Base-by-base conservation (phyloP, 2,888 invertebrate genomes). In the Melanargia galathea region DNA sequence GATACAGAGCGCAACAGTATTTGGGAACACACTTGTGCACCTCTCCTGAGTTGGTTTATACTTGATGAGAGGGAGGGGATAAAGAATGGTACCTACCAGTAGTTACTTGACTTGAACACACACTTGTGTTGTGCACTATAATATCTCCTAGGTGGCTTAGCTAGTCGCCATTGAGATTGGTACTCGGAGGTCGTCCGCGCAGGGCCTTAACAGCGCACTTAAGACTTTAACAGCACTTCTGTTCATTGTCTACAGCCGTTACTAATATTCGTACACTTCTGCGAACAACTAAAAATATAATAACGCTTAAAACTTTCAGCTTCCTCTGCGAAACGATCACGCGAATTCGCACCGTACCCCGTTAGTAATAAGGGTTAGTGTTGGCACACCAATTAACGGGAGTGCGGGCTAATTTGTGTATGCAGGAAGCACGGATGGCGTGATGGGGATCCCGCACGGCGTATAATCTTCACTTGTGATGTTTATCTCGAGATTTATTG, bases 391-490 rank as follows among this genome's bases (percentile, higher is more conserved):
- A 75, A 76, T 73, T 72, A 76, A 73, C 72, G 74, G 73, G 73
- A 75, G 75, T 79, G 82, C 80, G 75, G 77, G 78, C 82, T 90
- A 91, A 91, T 91, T 90, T 91, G 90, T 86, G 75, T 73, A 79
- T 78, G 83, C 90, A 90, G 90, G 90, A 91, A 90, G 85, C 80
- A 90, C 86, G 90, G 90, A 84, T 90, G 87, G 87, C 82, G 83
- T 88, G 85, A 80, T 86, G 84, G 81, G 81, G 84, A 77, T 83
- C 83, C 81, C 84, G 84, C n/a, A 80, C 76, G 84, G 83, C 90
- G 90, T 90, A 85, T 91, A 91, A 91, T 91, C 90, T 89, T 82
- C 75, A 81, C 81, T 82, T 89, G 84, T 87, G 91, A 91, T 90
- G 86, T 91, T 52, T 91, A 91, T 91, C 91, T 76, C 57, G 81